Conservation (phyloP, 2,888 invertebrate genomes). For the Euzetes globulus region DNA sequence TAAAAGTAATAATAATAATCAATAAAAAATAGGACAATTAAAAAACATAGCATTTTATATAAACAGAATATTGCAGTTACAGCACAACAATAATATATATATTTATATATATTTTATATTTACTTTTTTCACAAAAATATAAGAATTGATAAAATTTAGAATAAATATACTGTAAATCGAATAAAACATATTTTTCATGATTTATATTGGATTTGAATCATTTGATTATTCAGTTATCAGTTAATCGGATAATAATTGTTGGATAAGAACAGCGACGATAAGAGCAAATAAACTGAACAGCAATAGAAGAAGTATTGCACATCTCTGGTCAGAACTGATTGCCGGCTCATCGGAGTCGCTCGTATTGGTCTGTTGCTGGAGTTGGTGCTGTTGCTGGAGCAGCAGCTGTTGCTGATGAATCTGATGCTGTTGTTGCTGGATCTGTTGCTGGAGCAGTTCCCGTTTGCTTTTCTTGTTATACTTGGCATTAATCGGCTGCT, state of each 20-base stretch:
- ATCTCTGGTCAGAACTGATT: constrained; percentile 30
- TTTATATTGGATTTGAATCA: background rate
- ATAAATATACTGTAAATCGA: constrained; percentile 1
- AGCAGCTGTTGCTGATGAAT: constrained; percentile 28
- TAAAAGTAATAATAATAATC: no score
- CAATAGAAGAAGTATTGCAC: constrained; percentile 35
- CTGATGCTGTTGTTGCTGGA: constrained; percentile 19
- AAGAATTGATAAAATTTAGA: constrained; percentile 6
- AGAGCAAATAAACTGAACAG: constrained; percentile 32
- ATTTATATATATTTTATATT: constrained; percentile 2
- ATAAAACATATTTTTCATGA: background rate
- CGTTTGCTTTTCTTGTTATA: constrained; percentile 10
- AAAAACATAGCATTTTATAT: constrained; percentile 11
- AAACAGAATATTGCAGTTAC: constrained; percentile 3
- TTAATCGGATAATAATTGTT: constrained; percentile 32
- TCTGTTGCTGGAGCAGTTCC: constrained; percentile 27
- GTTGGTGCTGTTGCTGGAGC: constrained; percentile 28
- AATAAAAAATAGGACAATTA: constrained; percentile 1
- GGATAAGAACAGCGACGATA: constrained; percentile 33
- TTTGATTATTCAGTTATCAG: background rate
- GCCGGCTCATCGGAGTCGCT: background rate
- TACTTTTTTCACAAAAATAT: constrained; percentile 7
- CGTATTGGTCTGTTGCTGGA: background rate
- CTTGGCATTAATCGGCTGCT: constrained; percentile 22
- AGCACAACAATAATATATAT: constrained; percentile 6